These are phyloP conservation scores for Aleiodes alternator DNA, from an alignment of 2,888 invertebrate species.

Conservation along the genomic window DNA sequence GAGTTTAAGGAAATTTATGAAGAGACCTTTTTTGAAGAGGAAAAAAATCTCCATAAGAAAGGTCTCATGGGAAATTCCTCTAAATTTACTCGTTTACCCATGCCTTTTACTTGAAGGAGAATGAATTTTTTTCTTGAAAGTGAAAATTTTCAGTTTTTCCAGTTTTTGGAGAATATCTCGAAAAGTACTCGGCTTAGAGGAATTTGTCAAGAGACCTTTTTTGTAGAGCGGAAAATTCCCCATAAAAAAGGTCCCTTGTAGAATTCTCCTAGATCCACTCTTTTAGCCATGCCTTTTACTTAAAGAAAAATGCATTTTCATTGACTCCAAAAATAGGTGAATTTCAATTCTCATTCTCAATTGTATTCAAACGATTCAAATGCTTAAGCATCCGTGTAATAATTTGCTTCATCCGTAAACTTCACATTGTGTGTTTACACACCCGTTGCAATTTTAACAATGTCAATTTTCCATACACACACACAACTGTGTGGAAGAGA, in stretches of 20 bases:
- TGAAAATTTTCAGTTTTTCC: background rate
- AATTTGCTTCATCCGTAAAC: slow-evolving; percentile 24
- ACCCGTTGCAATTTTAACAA: slow-evolving; percentile 43
- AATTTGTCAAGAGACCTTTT: too few relatives aligned
- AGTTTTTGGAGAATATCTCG: too few relatives aligned
- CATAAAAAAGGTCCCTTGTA: too few relatives aligned
- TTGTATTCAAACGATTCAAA: slow-evolving; percentile 36
- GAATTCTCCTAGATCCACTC: too few relatives aligned
- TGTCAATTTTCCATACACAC: background rate
- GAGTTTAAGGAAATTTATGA: too few relatives aligned
- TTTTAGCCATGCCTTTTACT: background rate
- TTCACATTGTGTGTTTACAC: slow-evolving; percentile 29
- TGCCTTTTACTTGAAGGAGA: background rate
- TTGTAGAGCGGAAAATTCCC: too few relatives aligned
- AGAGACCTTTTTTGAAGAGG: background rate
- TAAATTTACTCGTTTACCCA: too few relatives aligned
- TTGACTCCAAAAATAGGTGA: background rate
- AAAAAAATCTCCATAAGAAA: background rate
- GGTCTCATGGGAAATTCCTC: too few relatives aligned
- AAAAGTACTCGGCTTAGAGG: too few relatives aligned
- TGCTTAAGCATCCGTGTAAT: slow-evolving; percentile 63
- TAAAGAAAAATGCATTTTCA: background rate
- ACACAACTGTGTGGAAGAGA: background rate
- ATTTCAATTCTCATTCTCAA: background rate
- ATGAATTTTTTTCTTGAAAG: background rate